Base-by-base conservation (phyloP, 2,888 invertebrate species). In the Scrobipalpa costella region DNA sequence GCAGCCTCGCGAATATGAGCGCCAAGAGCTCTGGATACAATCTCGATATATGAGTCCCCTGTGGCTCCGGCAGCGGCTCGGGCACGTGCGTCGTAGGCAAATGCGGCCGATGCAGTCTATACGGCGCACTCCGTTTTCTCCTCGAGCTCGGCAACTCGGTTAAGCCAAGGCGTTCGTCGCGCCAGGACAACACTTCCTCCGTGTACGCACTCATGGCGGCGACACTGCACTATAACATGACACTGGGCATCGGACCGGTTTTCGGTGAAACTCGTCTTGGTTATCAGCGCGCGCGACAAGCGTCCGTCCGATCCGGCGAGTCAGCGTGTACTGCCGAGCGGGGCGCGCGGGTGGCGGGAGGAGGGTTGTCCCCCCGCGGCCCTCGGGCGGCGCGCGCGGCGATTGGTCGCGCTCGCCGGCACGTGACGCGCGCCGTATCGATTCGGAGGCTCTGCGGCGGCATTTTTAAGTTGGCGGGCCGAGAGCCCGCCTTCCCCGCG, bases 1-100 rank as follows among this genome's bases (percentile, higher is more conserved):
- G 95, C 81, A 98, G 92, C 85, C 97, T 95, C 79, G 96, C 95
- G 86, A 98, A 98, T 82, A 98, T 98, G 78, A 98, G 94, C 67
- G 98, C 97, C 71, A 98, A 90, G 71, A 98, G 94, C 88, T 98
- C 98, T 19, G 98, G 98, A 85, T 98, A 98, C 61, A 98, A 92
- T 80, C 96, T 94, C 58, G 97, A 96, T 74, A 98, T 96, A 90
- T 98, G 96, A 63, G 95, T 95, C 66, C 93, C 93, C 72, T 84
- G 84, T 80, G 92, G 76, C 85, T 90, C 84, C 82, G 92, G 73
- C 84, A 90, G 92, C 80, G 80, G 81, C 71, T 86, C 90, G 55
- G 83, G 78, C 78, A 84, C 84, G 86, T 89, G 92, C 84, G 90
- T 79, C 76, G 80, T 80, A 71, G 88, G 81, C 79, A 92, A 81